Conservation (phyloP, 2,888 invertebrate species). For the Pheosia gnoma region DNA sequence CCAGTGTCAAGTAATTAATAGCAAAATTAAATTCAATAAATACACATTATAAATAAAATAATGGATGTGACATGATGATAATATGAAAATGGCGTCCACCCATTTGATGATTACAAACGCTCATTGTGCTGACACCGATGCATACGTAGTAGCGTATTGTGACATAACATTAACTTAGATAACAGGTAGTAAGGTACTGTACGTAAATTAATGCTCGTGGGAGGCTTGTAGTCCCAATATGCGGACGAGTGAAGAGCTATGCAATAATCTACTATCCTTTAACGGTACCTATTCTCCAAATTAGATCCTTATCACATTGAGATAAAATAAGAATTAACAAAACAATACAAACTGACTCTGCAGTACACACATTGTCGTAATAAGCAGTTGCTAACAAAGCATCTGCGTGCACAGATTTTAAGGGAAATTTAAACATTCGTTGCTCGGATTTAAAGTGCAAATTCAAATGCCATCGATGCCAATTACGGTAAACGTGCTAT, state of each 20-base stretch:
- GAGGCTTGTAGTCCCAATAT: slow-evolving; percentile 27
- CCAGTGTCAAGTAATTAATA: no score
- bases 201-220: slow-evolving; percentile 25
- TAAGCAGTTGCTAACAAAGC: background rate
- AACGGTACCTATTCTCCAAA: background rate
- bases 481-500: background rate
- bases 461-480: background rate
- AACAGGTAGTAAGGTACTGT: slow-evolving; percentile 9
- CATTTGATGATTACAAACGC: no score
- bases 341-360: background rate
- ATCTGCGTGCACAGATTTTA: background rate
- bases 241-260: background rate
- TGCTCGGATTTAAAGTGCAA: background rate
- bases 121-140: no score
- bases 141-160: background rate
- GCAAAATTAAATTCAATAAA: no score
- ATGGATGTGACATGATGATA: no score
- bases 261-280: background rate
- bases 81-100: no score
- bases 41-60: no score
- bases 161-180: slow-evolving; percentile 26
- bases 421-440: background rate
- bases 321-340: background rate
- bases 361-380: background rate
- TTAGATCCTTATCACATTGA: background rate